Base-by-base conservation (phyloP, 1,140 invertebrate species). In the Pseudomyrmex concolor region DNA sequence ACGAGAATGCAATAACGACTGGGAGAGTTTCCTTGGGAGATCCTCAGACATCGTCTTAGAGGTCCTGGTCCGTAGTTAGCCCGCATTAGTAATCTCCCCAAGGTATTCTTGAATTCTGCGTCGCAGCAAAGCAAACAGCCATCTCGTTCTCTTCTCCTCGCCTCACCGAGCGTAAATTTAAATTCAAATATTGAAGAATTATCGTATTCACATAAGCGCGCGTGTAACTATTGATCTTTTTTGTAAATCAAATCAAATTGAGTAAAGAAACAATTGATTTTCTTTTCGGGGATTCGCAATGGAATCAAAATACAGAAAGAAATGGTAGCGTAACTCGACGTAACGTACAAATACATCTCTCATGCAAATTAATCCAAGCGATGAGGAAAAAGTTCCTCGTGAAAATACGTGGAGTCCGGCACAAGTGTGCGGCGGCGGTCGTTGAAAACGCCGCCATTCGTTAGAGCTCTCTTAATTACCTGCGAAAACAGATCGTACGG, bases 31-130 rank as follows among this genome's bases (percentile, higher is more conserved):
- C 83, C 76, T 67, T 71, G 70, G 86, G 83, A 87, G 45, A 51
- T 54, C 63, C 68, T 59, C 71, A 60, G 63, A 85, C 62, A 83
- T 73, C 63, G 83, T 84, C 68, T 76, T 87, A 74, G 81, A 80
- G 78, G 66, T 88, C 66, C 84, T 68, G 84, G 73, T 85, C 34
- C 88, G 86, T 91, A 92, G 92, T 92, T 93, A 92, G 90, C 87
- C 82, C 78, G 90, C 91, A 93, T 93, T 92, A 92, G 91, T 92
- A 92, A 92, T 93, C 92, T 91, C 87, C 87, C 88, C 77, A 83
- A 91, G 91, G 89, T 91, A 82, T 90, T 91, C 87, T 86, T 82
- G 85, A 74, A 89, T 91, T 89, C 88, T 88, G 74, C 84, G 63
- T 81, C 82, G 80, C 83, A 34, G 34, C 80, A 72, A 62, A 85